Evolutionary conservation across 37 sponge, comb jelly and placozoan genomes (phyloP).

Genomic region (Chondrosia reniformis): DNA sequence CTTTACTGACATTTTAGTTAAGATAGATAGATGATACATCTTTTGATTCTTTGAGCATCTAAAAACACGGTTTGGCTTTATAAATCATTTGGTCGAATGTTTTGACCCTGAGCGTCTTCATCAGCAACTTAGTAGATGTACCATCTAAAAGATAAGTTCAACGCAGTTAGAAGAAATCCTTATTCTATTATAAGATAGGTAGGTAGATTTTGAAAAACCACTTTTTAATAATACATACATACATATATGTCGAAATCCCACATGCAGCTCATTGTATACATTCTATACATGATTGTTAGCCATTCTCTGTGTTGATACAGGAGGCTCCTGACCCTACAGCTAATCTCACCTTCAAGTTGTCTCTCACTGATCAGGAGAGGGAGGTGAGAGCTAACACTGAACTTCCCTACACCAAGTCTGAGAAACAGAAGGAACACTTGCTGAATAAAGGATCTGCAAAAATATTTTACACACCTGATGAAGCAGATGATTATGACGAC

Average conservation of each 20-base stretch:
- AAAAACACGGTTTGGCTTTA: too few species aligned
- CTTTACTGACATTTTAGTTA: too few species aligned
- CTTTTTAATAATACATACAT: not conserved
- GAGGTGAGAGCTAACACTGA: constrained; percentile 48
- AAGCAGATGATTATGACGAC: constrained; percentile 75
- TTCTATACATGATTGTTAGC: not conserved
- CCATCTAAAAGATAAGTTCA: too few species aligned
- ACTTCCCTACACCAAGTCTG: constrained; percentile 56
- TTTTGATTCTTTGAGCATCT: too few species aligned
- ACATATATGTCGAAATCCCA: not conserved
- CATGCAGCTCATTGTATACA: not conserved
- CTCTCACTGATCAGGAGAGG: constrained; percentile 53
- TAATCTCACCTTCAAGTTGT: constrained; percentile 75
- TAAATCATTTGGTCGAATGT: too few species aligned
- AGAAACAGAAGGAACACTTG: not conserved
- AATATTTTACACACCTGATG: constrained; percentile 73
- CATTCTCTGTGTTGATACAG: not conserved
- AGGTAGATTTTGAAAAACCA: not conserved
- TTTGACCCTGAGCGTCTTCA: too few species aligned
- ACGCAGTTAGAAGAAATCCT: too few species aligned
- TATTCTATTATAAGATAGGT: too few species aligned
- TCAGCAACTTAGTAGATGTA: too few species aligned
- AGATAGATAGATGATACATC: too few species aligned
- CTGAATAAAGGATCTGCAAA: constrained; percentile 7
- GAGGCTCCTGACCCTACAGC: constrained; percentile 64